A percentile compares a stretch with the other conserved stretches of the same genome.
Conservation (phyloP, 2,888 invertebrate species). For the Dryococelus australis region DNA sequence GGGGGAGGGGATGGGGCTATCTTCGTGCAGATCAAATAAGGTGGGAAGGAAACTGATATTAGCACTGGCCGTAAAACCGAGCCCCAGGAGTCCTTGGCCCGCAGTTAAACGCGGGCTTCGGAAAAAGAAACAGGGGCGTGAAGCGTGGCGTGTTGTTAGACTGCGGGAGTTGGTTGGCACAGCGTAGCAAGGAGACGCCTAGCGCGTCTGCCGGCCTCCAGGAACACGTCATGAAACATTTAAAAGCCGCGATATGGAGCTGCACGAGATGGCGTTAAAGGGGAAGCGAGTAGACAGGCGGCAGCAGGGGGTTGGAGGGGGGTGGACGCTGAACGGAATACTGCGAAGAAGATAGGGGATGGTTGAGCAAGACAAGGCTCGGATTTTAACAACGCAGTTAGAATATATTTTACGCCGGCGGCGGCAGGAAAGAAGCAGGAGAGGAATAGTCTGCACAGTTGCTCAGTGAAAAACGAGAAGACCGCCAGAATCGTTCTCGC, state of each 20-base stretch:
- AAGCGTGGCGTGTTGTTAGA: background rate
- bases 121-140: background rate
- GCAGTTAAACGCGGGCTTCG: background rate
- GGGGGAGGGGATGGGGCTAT: background rate
- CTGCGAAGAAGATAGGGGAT: background rate
- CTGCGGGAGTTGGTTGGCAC: background rate
- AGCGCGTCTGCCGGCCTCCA: too few relatives aligned
- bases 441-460: background rate
- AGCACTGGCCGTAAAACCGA: background rate
- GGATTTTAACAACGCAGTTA: conserved; percentile 7
- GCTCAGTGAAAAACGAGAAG: background rate
- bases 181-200: background rate
- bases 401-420: conserved; percentile 16
- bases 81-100: too few relatives aligned
- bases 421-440: background rate
- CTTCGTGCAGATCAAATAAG: background rate
- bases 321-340: background rate
- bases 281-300: background rate
- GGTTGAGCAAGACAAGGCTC: background rate
- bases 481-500: background rate
- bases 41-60: background rate
- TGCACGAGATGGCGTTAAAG: conserved; percentile 17
- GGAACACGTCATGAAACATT: background rate
- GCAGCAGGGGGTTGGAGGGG: background rate
- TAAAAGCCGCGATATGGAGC: conserved; percentile 7